Conservation (phyloP, 2,888 invertebrate genomes). For the Pyrochroa serraticornis region DNA sequence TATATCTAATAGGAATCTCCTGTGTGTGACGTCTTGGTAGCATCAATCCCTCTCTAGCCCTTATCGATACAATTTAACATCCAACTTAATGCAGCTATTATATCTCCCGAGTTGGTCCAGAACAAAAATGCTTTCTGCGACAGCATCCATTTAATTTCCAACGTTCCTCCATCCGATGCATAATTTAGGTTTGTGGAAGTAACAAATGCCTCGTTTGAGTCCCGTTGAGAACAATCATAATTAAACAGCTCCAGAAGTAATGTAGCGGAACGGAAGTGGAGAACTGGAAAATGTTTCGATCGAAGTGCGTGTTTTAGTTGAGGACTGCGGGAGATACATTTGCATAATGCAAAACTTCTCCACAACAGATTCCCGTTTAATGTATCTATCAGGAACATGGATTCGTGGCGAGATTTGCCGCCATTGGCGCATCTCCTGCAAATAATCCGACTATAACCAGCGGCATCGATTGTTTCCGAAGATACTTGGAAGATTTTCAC, state of each 20-base stretch:
- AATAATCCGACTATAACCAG: too few relatives aligned
- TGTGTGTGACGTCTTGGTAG: slow-evolving; percentile 45
- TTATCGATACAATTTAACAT: slow-evolving; percentile 45
- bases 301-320: slow-evolving; percentile 44
- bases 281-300: slow-evolving; percentile 39
- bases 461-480: too few relatives aligned
- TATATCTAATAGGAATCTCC: slow-evolving; percentile 49
- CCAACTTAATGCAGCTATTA: slow-evolving; percentile 39
- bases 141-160: slow-evolving; percentile 36
- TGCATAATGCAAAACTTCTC: slow-evolving; percentile 49
- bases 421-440: too few relatives aligned
- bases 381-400: slow-evolving; percentile 21
- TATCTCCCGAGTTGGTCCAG: slow-evolving; percentile 24
- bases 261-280: slow-evolving; percentile 48
- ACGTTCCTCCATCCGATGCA: slow-evolving; percentile 37
- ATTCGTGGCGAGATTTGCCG: too few relatives aligned
- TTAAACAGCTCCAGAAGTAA: slow-evolving; percentile 49
- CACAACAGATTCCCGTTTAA: slow-evolving; percentile 30
- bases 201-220: slow-evolving; percentile 43
- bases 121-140: slow-evolving; percentile 29
- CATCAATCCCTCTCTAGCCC: slow-evolving; percentile 42
- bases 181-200: slow-evolving; percentile 40
- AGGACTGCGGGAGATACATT: slow-evolving; percentile 48
- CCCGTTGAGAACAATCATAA: slow-evolving; percentile 51
- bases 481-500: too few relatives aligned